Conservation (phyloP, 2,113 vertebrate genomes). For the Hiodon tergisus region DNA sequence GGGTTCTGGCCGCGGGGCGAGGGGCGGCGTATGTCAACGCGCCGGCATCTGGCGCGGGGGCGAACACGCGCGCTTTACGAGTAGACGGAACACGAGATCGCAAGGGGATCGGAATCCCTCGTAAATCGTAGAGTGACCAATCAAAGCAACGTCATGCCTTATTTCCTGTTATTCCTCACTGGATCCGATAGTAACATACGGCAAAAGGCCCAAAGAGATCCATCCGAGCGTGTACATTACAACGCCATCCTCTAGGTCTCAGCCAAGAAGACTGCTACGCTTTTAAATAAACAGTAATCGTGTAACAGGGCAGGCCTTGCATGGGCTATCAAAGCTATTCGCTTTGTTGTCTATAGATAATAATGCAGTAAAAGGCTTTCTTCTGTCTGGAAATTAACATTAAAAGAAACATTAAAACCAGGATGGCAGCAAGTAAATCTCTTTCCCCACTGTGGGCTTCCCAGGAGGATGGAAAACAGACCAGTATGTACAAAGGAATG, state of each 20-base stretch:
- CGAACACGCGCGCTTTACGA: too few relatives aligned
- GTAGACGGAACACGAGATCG: too few relatives aligned
- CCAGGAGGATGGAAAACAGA: not conserved
- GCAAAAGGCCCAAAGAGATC: too few relatives aligned
- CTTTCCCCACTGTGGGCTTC: not conserved
- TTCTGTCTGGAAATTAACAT: not conserved
- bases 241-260: too few relatives aligned
- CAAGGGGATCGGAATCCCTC: too few relatives aligned
- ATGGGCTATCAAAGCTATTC: not conserved
- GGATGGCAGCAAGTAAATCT: conserved; percentile 9
- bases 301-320: not conserved
- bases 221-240: too few relatives aligned
- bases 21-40: conserved; percentile 39
- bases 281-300: not conserved
- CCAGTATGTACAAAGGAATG: not conserved
- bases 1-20: conserved; percentile 41
- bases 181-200: too few relatives aligned
- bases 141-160: too few relatives aligned
- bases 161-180: too few relatives aligned
- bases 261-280: not conserved
- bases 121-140: too few relatives aligned
- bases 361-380: not conserved
- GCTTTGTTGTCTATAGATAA: not conserved
- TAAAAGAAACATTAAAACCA: not conserved
- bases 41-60: not conserved